phyloP scores from a whole-genome alignment of 2,888 invertebrate species.

The Sinotaia quadrata region DNA sequence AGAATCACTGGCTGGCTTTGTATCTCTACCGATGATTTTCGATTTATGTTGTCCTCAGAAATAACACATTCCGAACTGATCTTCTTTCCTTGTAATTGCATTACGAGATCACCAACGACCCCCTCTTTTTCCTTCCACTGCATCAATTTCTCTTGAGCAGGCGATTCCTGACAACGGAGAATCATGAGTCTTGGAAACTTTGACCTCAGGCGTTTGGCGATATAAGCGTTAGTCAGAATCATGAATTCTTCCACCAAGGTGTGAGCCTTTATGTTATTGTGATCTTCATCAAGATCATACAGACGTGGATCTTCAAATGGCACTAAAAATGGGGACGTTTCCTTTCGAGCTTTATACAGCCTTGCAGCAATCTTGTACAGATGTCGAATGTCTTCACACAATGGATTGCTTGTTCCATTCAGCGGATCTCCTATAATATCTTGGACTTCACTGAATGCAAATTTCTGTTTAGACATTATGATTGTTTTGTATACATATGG shows the following conservation, averaged over 20 bases:
- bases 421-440: constrained; percentile 32
- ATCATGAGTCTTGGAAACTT: background rate
- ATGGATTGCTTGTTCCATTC: background rate
- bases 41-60: background rate
- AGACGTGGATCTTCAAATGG: constrained; percentile 25
- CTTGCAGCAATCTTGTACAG: constrained; percentile 28
- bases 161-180: background rate
- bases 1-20: constrained; percentile 21
- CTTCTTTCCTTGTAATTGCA: constrained; percentile 31
- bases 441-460: constrained; percentile 47
- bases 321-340: constrained; percentile 28
- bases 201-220: constrained; percentile 32
- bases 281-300: constrained; percentile 11
- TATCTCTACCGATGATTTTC: constrained; percentile 30
- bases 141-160: background rate
- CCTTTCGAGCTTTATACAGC: constrained; percentile 29
- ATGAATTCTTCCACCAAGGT: constrained; percentile 41
- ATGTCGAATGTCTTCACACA: constrained; percentile 18
- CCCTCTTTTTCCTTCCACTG: background rate
- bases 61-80: constrained; percentile 15
- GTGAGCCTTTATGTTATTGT: constrained; percentile 34
- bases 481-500: constrained; percentile 28
- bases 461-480: constrained; percentile 36
- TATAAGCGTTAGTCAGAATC: constrained; percentile 35
- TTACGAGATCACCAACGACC: constrained; percentile 25